These are phyloP conservation scores for Ctena decussata DNA, from an alignment of 2,888 invertebrate genomes.

Conservation along the genomic window DNA sequence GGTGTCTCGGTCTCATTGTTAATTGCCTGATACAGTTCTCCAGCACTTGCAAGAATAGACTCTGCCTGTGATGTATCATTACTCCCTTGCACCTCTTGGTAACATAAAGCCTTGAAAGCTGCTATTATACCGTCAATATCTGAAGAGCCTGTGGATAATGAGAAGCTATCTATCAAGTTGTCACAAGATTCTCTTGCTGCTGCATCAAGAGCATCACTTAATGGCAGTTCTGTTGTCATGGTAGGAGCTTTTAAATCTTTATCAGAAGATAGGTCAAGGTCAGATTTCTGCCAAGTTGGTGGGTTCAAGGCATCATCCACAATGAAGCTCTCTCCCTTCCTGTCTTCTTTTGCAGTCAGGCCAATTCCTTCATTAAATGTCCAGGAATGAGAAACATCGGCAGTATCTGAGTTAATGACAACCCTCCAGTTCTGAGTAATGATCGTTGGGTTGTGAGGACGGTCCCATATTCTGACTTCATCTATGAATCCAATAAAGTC, in stretches of 20 bases:
- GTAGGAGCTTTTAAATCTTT: constrained; percentile 29
- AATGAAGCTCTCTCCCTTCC: constrained; percentile 63
- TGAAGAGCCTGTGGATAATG: constrained; percentile 32
- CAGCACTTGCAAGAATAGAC: constrained; percentile 45
- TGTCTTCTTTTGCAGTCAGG: constrained; percentile 56
- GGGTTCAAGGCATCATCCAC: constrained; percentile 52
- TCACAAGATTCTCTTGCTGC: constrained; percentile 48
- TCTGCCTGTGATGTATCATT: constrained; percentile 55
- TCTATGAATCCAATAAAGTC: constrained; percentile 72
- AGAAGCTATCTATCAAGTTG: constrained; percentile 51
- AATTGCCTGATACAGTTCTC: constrained; percentile 42
- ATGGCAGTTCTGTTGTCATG: constrained; percentile 36
- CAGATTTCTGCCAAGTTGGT: constrained; percentile 72
- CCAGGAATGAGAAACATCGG: constrained; percentile 72
- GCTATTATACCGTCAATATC: constrained; percentile 33
- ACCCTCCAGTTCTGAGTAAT: constrained; percentile 68
- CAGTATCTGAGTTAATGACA: constrained; percentile 56
- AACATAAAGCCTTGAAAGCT: constrained; percentile 59
- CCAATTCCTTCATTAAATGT: constrained; percentile 73
- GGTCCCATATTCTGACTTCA: constrained; percentile 75
- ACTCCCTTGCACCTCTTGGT: constrained; percentile 39
- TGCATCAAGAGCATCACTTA: constrained; percentile 23
- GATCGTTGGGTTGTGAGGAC: constrained; percentile 74
- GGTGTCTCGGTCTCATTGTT: constrained; percentile 52
- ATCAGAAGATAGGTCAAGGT: constrained; percentile 61